phyloP scores from a whole-genome alignment of 2,113 vertebrate genomes.

The Suncus etruscus region DNA sequence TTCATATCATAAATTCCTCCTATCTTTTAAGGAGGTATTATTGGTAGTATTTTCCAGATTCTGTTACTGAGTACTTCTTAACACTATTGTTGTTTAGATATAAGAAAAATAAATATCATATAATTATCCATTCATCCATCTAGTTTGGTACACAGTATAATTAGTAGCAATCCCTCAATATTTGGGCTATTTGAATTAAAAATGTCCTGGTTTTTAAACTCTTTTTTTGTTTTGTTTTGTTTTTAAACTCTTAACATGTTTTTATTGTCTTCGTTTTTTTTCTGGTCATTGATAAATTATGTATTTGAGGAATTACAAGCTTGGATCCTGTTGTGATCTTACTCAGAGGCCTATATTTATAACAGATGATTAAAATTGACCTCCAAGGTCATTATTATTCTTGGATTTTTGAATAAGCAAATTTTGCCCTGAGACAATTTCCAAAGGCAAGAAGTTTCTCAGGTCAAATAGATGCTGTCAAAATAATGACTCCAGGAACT shows the following conservation, averaged over 20 bases:
- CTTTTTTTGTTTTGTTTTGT: background rate
- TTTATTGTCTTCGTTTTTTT: slow-evolving; percentile 15
- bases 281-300: slow-evolving; percentile 34
- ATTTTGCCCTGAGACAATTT: slow-evolving; percentile 73
- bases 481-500: slow-evolving; percentile 76
- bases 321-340: slow-evolving; percentile 13
- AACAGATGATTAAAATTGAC: slow-evolving; percentile 70
- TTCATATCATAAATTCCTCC: background rate
- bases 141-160: background rate
- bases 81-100: background rate
- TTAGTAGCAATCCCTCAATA: background rate
- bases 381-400: slow-evolving; percentile 66
- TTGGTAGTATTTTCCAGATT: background rate
- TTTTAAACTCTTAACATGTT: background rate
- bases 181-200: slow-evolving; percentile 1
- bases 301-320: background rate
- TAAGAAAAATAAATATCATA: background rate
- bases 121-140: background rate
- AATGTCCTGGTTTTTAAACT: background rate
- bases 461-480: slow-evolving; percentile 79
- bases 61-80: background rate
- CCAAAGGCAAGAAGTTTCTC: slow-evolving; percentile 65
- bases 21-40: background rate
- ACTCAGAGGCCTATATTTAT: slow-evolving; percentile 60
- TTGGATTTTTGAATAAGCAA: slow-evolving; percentile 65